Conservation (phyloP, 2,888 invertebrate species). For the Mythimna pallens region DNA sequence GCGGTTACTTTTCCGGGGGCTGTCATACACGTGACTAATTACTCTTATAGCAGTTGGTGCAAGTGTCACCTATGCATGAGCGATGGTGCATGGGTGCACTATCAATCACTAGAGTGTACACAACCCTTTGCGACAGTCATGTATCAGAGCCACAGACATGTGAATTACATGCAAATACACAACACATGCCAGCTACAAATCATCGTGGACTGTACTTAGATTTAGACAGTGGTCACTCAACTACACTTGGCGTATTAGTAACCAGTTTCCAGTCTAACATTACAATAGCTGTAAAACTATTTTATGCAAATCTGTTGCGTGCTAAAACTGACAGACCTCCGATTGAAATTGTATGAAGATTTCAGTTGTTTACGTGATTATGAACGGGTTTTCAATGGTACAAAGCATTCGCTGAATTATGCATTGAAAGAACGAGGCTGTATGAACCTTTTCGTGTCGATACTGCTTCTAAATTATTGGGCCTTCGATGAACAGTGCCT, state of each 20-base stretch:
- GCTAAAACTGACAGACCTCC: slow-evolving; percentile 10
- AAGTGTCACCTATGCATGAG: slow-evolving; percentile 28
- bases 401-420: neutral
- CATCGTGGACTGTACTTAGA: slow-evolving; percentile 15
- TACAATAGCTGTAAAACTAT: slow-evolving; percentile 19
- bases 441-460: neutral
- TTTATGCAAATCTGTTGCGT: slow-evolving; percentile 19
- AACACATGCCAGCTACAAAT: slow-evolving; percentile 35
- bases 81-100: slow-evolving; percentile 30
- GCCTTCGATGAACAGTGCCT: neutral
- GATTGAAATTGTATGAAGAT: neutral
- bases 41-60: neutral
- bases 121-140: slow-evolving; percentile 13
- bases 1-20: neutral
- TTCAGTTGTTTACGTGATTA: slow-evolving; percentile 7
- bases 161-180: slow-evolving; percentile 3
- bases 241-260: neutral
- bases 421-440: neutral
- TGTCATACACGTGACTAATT: neutral
- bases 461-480: neutral
- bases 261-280: slow-evolving; percentile 23
- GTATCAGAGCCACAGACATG: slow-evolving; percentile 17
- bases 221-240: slow-evolving; percentile 1
- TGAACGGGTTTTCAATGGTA: slow-evolving; percentile 7
- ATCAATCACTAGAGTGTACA: slow-evolving; percentile 25